Percentiles rank a stretch among this genome's conserved stretches.
These are phyloP conservation scores for Danio tinwini DNA, from an alignment of 2,797 vertebrate species.

Conservation along the genomic window DNA sequence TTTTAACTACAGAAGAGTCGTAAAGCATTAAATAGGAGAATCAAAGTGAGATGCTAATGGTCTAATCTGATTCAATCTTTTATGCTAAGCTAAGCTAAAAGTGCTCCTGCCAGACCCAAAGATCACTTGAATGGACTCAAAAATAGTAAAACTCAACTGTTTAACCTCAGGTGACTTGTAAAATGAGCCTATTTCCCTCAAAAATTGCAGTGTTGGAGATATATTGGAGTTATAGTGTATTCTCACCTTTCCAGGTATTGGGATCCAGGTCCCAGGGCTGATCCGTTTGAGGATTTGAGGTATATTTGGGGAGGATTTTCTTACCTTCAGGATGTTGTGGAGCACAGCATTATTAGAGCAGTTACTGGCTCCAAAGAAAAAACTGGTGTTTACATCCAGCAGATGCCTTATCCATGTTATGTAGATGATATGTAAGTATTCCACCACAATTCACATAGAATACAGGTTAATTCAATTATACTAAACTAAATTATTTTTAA, in stretches of 20 bases:
- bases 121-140: too few species aligned
- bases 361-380: constrained; percentile 88
- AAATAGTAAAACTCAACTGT: too few species aligned
- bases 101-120: too few species aligned
- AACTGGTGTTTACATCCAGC: constrained; percentile 94
- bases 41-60: too few species aligned
- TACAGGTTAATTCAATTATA: neutral
- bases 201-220: too few species aligned
- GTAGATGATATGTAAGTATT: constrained; percentile 93
- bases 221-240: neutral
- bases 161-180: too few species aligned
- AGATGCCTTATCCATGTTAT: constrained; percentile 98
- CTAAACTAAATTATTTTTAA: too few species aligned
- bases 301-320: constrained; percentile 97
- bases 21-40: too few species aligned
- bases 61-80: too few species aligned
- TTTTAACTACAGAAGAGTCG: too few species aligned
- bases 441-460: neutral
- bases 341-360: constrained; percentile 93
- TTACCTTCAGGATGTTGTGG: constrained; percentile 96
- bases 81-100: too few species aligned
- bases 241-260: constrained; percentile 84
- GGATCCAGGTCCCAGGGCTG: constrained; percentile 97
- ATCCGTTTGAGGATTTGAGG: constrained; percentile 96
- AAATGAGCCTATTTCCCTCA: too few species aligned